Conservation (phyloP, 2,113 vertebrate genomes). For the Anas platyrhynchos region DNA sequence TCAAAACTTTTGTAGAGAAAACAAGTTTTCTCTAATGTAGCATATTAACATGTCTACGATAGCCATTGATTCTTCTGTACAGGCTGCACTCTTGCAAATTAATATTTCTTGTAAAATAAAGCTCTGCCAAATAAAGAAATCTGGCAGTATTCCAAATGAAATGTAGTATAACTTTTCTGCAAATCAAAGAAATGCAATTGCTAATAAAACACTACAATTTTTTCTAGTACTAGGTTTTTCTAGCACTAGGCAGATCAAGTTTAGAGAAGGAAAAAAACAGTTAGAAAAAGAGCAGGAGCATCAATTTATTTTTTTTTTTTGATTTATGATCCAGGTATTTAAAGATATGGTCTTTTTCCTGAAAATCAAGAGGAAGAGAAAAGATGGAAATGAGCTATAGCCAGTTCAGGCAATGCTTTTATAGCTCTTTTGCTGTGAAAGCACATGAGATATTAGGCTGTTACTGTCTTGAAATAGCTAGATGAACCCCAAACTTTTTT, state of each 20-base stretch:
- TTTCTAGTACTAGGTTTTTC: not conserved
- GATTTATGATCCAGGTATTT: not conserved
- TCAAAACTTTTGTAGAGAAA: not conserved
- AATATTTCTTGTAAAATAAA: conserved; percentile 18
- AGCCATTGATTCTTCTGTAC: not conserved
- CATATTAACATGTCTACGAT: not conserved
- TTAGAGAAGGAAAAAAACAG: not conserved
- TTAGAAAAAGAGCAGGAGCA: conserved; percentile 4
- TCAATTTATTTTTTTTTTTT: not conserved
- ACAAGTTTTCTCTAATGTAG: not conserved
- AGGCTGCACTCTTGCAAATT: not conserved
- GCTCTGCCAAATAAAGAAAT: not conserved
- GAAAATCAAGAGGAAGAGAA: conserved; percentile 1
- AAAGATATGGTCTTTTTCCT: not conserved
- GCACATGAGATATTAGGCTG: not conserved
- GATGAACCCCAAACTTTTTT: not conserved
- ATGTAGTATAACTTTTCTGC: not conserved
- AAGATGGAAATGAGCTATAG: not conserved
- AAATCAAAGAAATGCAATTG: not conserved
- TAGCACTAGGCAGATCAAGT: not conserved
- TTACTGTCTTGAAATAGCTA: not conserved
- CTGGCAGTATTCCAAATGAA: not conserved
- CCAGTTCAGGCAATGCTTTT: not conserved
- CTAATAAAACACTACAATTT: conserved; percentile 26
- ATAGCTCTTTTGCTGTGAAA: not conserved